A percentile compares a stretch with the other conserved stretches of the same genome.
phyloP scores from a whole-genome alignment of 1,140 invertebrate genomes.

The Ostrea edulis region DNA sequence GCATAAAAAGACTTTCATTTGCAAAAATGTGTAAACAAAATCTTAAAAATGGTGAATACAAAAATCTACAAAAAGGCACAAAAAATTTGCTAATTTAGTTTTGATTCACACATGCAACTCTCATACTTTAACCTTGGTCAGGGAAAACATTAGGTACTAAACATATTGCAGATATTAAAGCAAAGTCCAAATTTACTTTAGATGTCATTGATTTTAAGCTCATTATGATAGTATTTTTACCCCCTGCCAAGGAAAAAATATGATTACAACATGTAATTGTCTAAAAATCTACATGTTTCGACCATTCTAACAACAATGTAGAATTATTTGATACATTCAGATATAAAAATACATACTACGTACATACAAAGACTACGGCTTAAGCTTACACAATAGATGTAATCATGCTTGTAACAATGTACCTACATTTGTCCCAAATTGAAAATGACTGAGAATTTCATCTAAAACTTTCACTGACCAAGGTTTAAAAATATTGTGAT shows the following conservation, averaged over 20 bases:
- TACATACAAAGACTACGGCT: background rate
- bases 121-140: slow-evolving; percentile 40
- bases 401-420: background rate
- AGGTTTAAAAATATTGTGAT: slow-evolving; percentile 17
- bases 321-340: background rate
- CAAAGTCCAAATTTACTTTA: background rate
- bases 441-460: background rate
- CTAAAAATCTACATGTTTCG: background rate
- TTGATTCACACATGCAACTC: slow-evolving; percentile 39
- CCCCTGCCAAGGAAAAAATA: slow-evolving; percentile 15
- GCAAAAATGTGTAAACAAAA: background rate
- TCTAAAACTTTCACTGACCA: slow-evolving; percentile 40
- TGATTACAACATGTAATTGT: background rate
- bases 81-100: background rate
- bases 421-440: slow-evolving; percentile 6
- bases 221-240: background rate
- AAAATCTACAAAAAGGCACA: background rate
- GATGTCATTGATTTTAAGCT: background rate
- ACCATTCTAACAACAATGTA: background rate
- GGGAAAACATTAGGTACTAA: slow-evolving; percentile 8
- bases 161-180: background rate
- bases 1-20: background rate
- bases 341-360: background rate
- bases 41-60: background rate
- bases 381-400: background rate